Evolutionary conservation across 1,140 invertebrate genomes (phyloP).

Genomic region (Bombus confusus): DNA sequence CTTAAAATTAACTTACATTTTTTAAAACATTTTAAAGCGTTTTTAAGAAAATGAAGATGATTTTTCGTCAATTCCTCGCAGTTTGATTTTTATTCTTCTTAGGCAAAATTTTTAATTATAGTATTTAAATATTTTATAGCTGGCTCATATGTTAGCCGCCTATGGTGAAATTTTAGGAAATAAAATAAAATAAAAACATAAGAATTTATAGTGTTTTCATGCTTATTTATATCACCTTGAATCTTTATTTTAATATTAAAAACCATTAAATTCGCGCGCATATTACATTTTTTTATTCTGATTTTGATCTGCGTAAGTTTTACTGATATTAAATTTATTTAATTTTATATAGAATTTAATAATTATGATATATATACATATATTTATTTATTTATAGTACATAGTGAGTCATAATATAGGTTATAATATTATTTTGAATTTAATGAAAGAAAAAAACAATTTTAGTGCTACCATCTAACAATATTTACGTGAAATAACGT

Average conservation of each 20-base stretch:
- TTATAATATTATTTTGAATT: neutral
- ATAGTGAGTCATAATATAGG: no score
- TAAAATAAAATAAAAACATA: slow-evolving; percentile 44
- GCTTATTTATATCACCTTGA: neutral
- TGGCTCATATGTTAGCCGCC: slow-evolving; percentile 70
- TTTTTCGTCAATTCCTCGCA: neutral
- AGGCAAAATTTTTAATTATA: neutral
- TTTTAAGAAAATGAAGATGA: neutral
- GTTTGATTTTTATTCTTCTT: neutral
- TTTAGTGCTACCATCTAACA: slow-evolving; percentile 4
- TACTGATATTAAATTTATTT: no score
- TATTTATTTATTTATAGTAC: no score
- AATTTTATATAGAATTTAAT: no score
- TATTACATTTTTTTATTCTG: no score
- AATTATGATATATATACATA: no score
- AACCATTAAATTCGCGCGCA: neutral
- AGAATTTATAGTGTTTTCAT: neutral
- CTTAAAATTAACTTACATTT: neutral
- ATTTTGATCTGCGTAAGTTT: no score
- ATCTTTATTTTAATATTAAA: neutral
- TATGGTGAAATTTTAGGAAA: slow-evolving; percentile 65
- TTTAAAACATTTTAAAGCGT: neutral
- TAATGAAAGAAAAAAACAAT: neutral
- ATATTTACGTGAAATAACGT: neutral
- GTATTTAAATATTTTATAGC: slow-evolving; percentile 45